A percentile compares a stretch with the other conserved stretches of the same genome.
Evolutionary conservation across 2,888 invertebrate species (phyloP).

Genomic region (Coelopa pilipes): DNA sequence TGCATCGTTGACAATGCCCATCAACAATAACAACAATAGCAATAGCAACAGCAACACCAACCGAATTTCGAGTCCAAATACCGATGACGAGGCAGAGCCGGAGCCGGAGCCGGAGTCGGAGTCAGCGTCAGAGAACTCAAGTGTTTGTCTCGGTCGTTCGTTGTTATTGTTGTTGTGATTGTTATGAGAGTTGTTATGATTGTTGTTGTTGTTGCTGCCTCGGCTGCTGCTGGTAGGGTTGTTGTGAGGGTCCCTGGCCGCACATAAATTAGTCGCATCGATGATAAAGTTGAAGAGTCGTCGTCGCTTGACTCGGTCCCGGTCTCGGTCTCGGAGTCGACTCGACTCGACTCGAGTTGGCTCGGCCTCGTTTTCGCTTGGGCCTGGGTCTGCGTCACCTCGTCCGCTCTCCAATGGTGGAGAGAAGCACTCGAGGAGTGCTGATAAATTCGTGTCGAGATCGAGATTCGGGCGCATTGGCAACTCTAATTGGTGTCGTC

Average conservation of each 20-base stretch:
- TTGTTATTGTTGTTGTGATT: not conserved
- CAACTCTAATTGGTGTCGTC: not conserved
- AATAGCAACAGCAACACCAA: slow-evolving; percentile 10
- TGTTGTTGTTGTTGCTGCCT: slow-evolving; percentile 1
- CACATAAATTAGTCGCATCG: slow-evolving; percentile 46
- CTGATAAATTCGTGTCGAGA: slow-evolving; percentile 4
- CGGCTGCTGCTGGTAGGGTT: not conserved
- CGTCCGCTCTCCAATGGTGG: not conserved
- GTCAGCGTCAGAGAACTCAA: too few species aligned
- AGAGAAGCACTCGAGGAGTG: slow-evolving; percentile 17
- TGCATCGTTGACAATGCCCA: not conserved
- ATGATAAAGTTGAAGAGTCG: slow-evolving; percentile 41
- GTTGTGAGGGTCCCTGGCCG: slow-evolving; percentile 35
- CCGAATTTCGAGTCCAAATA: slow-evolving; percentile 13
- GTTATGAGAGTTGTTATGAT: not conserved
- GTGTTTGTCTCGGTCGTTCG: slow-evolving; percentile 10
- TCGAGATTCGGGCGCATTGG: slow-evolving; percentile 10
- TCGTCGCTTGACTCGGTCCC: not conserved
- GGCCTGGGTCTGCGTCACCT: too few species aligned
- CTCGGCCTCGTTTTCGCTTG: too few species aligned
- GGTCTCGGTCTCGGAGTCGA: too few species aligned
- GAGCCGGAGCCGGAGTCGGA: not conserved
- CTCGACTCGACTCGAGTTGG: too few species aligned
- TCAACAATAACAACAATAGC: too few species aligned
- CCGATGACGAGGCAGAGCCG: slow-evolving; percentile 23